Evolutionary conservation across 2,113 vertebrate species (phyloP).

Genomic region (Rousettus leschenaultii): DNA sequence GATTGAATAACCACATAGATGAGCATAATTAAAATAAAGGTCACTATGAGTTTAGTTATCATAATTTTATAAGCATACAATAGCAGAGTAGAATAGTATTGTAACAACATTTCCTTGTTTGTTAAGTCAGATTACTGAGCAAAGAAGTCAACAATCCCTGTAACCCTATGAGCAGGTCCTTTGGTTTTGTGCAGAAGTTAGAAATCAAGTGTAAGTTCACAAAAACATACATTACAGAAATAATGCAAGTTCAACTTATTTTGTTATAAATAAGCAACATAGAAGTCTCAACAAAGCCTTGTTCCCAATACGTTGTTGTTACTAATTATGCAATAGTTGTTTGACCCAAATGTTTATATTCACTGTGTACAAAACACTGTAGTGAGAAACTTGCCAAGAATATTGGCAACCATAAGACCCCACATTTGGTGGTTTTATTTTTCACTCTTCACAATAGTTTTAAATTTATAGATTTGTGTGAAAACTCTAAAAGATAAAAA

Average conservation of each 20-base stretch:
- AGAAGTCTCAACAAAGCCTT: background rate
- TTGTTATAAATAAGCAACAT: background rate
- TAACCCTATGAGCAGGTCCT: background rate
- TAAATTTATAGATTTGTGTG: background rate
- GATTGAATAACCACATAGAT: background rate
- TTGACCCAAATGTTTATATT: background rate
- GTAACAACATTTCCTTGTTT: background rate
- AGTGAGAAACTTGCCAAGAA: background rate
- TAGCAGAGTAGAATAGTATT: background rate
- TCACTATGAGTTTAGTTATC: background rate
- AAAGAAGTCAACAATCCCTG: background rate
- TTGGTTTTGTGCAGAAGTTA: background rate
- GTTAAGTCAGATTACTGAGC: background rate
- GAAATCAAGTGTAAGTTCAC: background rate
- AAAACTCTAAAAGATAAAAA: background rate
- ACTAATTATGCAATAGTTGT: background rate
- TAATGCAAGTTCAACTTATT: background rate
- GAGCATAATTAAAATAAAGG: background rate
- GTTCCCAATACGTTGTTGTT: background rate
- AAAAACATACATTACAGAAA: background rate
- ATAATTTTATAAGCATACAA: background rate
- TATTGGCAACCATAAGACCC: background rate
- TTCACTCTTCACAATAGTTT: background rate
- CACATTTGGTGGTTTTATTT: background rate
- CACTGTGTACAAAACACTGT: background rate